Percentiles rank a stretch among this genome's conserved stretches.
Evolutionary conservation across 2,888 invertebrate species (phyloP).

Genomic region (Siphlonurus alternatus): DNA sequence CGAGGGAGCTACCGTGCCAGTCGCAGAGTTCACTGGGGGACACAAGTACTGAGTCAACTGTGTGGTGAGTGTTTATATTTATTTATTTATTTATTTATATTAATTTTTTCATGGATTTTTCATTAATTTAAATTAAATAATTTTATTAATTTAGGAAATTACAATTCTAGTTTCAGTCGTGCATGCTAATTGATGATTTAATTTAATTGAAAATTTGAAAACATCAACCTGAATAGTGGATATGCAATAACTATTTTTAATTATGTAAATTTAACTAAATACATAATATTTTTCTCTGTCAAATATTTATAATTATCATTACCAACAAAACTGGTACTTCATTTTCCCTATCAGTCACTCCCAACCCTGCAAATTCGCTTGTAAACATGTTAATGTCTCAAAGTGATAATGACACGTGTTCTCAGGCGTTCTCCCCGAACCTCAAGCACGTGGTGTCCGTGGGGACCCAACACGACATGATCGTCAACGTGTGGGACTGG

Average conservation of each 20-base stretch:
- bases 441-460: slow-evolving; percentile 91
- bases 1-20: slow-evolving; percentile 43
- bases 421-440: slow-evolving; percentile 86
- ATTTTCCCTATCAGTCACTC: no score
- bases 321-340: no score
- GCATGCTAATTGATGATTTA: not conserved
- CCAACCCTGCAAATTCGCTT: no score
- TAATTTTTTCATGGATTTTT: not conserved
- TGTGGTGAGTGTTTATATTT: slow-evolving; percentile 51
- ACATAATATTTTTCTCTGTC: no score
- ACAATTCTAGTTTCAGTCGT: not conserved
- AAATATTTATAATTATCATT: no score
- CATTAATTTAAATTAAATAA: not conserved
- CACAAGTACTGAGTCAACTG: slow-evolving; percentile 95
- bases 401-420: no score
- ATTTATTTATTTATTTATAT: slow-evolving; percentile 5
- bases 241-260: no score
- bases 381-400: no score
- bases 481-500: slow-evolving; percentile 99
- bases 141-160: slow-evolving; percentile 11
- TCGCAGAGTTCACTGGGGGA: slow-evolving; percentile 85
- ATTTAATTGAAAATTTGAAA: not conserved
- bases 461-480: slow-evolving; percentile 97
- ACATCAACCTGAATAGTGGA: no score
- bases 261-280: no score